Evolutionary conservation across 2,888 invertebrate genomes (phyloP), one percentile per base, ranked within the genome.

Genomic region (Neoascia interrupta): DNA sequence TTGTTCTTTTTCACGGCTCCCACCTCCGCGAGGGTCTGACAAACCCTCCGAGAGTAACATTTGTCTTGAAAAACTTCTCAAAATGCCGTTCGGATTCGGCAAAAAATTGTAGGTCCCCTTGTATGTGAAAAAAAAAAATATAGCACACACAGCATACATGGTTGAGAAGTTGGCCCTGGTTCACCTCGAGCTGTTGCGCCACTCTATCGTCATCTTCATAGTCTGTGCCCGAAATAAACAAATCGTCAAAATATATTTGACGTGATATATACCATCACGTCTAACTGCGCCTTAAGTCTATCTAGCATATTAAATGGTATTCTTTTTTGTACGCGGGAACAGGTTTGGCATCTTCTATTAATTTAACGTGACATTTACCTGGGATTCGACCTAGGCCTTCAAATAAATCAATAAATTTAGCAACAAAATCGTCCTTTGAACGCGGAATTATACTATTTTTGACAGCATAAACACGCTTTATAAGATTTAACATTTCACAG

Each of bases 361-460:
- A 60, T 18, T 63, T n/a, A 5, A 81, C 81, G 39, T 28, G 37
- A 45, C 49, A 69, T 23, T 58, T 68, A 3, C 68, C 70, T 8
- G 75, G 74, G 61, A 76, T 47, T 23, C 43, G 13, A 0, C 49
- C 54, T 39, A 63, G 28, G 1, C 70, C 61, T 39, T 73, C 49
- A 43, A 66, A 73, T 49, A 58, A 1, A 28, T 56, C 56, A 45
- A 19, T 16, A 36, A 45, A 61, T 11, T 34, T 23, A 3, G 1
- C 2, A 34, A 18, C 37, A 51, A 68, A 68, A 5, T n/a, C 18
- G 36, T 41, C 49, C 18, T 39, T 56, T 15, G 16, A 49, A 23
- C 10, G 1, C 5, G 54, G 26, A 5, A 61, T 36, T 72, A 69
- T 26, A 70, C 73, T 21, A 81, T 31, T 37, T 47, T 39, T 47